Conservation (phyloP, 2,113 vertebrate species). For the Zapus hudsonius region DNA sequence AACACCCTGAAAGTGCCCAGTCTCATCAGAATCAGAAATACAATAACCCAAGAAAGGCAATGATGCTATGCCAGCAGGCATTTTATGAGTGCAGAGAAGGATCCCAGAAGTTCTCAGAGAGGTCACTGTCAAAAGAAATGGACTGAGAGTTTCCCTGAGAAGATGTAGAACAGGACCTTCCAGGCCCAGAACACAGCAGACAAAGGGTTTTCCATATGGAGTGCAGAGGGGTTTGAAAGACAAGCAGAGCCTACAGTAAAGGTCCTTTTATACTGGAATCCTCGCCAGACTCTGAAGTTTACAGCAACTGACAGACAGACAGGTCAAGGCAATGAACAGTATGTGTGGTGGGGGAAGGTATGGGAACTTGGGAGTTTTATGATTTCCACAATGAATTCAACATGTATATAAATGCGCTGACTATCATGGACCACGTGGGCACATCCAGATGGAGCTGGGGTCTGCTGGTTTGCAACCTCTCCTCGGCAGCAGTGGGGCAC, state of each 20-base stretch:
- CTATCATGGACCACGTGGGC: not conserved
- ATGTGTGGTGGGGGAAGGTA: not conserved
- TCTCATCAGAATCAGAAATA: no score
- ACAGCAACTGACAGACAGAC: not conserved
- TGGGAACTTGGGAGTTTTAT: not conserved
- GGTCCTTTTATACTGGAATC: not conserved
- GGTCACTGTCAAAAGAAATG: not conserved
- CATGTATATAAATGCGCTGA: not conserved
- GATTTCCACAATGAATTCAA: not conserved
- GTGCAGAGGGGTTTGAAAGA: not conserved
- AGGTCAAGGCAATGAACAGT: not conserved
- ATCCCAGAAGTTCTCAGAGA: not conserved
- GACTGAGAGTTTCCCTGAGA: not conserved
- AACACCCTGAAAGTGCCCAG: no score
- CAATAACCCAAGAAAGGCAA: not conserved
- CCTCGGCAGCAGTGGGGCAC: rapidly evolving
- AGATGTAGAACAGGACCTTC: not conserved
- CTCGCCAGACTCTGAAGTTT: not conserved
- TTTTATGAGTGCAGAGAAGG: not conserved
- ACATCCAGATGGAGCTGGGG: not conserved
- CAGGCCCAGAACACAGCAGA: not conserved
- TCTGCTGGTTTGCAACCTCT: not conserved
- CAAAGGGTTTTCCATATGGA: not conserved
- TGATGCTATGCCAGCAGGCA: rapidly evolving
- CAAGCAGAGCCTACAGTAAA: not conserved